Evolutionary conservation across 2,888 invertebrate species (phyloP), one percentile per base, ranked within the genome.

Genomic region (Asteroscopus sphinx): DNA sequence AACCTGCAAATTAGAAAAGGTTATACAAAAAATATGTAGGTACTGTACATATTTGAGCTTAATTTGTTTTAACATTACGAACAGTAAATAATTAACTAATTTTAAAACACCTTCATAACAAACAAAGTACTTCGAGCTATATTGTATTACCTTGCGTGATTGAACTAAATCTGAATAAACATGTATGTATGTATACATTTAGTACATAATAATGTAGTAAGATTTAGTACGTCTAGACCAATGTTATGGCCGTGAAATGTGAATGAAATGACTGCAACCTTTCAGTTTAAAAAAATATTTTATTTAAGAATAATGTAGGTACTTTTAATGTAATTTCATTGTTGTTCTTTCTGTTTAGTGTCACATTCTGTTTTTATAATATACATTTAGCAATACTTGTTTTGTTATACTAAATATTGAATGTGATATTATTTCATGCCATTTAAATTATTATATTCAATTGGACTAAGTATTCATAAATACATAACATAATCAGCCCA

Each of bases 191-290:
- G 51, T 72, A 32, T 25, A 4, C n/a, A n/a, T n/a, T n/a, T 21
- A 21, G 21, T 21, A 21, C 21, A 21, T 21, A 6, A 21, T 21
- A 6, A 60, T 67, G 53, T 42, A 56, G 37, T 16, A 55, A 54
- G 66, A 71, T 75, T 75, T 68, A 75, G 51, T 72, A 32, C 28
- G 74, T 74, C 72, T 74, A 74, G 74, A 74, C 74, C 47, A 44
- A 57, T 56, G 45, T 57, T 53, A 71, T 42, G 37, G 12, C 36
- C 12, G 45, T 52, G 44, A 58, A 63, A 59, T 71, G 52, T 68
- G 58, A 59, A 60, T 61, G 46, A 51, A 55, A 52, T 36, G 36
- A 36, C 33, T 17, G 36, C 13, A 62, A 52, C 51, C 52, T 66
- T 59, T 47, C 0, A 12, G 12, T 48, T 51, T 61, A 40, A 45